A percentile compares a stretch with the other conserved stretches of the same genome.
phyloP scores from a whole-genome alignment of 2,797 vertebrate species.

The Tangara arthus region DNA sequence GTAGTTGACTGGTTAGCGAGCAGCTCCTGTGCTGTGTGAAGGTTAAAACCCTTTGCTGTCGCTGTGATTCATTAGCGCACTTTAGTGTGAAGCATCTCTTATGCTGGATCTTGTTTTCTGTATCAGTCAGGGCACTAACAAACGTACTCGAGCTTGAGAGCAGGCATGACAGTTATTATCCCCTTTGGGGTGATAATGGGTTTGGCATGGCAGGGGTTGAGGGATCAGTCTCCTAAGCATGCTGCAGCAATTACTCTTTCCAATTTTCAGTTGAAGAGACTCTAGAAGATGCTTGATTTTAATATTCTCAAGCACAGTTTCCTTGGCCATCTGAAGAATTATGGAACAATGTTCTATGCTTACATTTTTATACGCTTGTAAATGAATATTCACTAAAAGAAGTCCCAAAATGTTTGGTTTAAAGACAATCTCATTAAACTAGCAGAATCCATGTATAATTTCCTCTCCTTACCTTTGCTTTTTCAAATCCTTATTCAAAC shows the following conservation, averaged over 20 bases:
- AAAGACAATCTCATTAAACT: background rate
- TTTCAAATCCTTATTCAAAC: background rate
- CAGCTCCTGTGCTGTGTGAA: background rate
- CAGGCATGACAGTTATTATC: constrained; percentile 66
- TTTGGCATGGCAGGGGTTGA: constrained; percentile 60
- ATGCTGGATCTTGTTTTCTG: constrained; percentile 31
- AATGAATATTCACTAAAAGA: background rate
- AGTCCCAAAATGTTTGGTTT: background rate
- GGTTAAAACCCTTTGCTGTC: constrained; percentile 33
- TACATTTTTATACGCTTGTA: background rate
- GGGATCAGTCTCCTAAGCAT: constrained; percentile 51
- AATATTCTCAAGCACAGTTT: background rate
- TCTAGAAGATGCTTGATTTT: constrained; percentile 5
- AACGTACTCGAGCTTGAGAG: constrained; percentile 17
- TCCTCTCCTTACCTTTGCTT: background rate
- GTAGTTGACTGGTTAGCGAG: background rate
- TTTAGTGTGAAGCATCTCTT: constrained; percentile 50
- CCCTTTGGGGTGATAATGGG: constrained; percentile 61
- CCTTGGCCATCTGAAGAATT: background rate
- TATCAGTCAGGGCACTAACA: constrained; percentile 50
- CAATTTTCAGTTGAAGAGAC: background rate
- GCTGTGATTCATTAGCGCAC: constrained; percentile 47
- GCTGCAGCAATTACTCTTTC: constrained; percentile 46
- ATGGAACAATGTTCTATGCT: background rate
- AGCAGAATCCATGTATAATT: background rate